Evolutionary conservation across 2,888 invertebrate genomes (phyloP).

Genomic region (Melipona beecheii): DNA sequence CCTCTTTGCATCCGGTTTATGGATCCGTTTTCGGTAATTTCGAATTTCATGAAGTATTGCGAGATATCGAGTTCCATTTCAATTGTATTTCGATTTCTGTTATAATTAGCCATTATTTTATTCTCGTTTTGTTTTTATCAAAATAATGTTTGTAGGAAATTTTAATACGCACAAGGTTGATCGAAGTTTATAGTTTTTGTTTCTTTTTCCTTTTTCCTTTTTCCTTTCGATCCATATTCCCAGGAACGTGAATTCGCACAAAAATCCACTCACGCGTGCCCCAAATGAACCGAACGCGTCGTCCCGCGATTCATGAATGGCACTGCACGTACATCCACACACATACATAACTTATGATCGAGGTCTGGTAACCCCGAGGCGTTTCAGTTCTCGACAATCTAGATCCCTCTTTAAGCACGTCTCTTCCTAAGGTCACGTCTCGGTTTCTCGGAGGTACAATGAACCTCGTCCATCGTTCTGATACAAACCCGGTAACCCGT

Average conservation of each 20-base stretch:
- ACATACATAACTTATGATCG: background rate
- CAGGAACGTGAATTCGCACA: too few relatives aligned
- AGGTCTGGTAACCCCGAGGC: background rate
- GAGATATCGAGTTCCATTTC: too few relatives aligned
- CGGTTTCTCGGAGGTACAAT: conserved; percentile 49
- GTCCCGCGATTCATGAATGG: background rate
- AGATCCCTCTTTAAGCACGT: conserved; percentile 20
- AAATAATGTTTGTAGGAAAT: too few relatives aligned
- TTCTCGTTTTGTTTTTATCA: too few relatives aligned
- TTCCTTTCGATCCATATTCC: too few relatives aligned
- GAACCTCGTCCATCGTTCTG: conserved; percentile 62
- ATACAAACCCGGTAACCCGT: conserved; percentile 36
- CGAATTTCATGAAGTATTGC: too few relatives aligned
- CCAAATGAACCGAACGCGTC: background rate
- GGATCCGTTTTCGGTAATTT: too few relatives aligned
- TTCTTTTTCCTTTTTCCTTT: too few relatives aligned
- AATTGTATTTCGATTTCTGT: too few relatives aligned
- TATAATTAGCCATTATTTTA: too few relatives aligned
- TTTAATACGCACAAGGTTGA: too few relatives aligned
- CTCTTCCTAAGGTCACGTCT: conserved; percentile 36
- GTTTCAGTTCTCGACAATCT: conserved; percentile 19
- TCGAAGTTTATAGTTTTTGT: too few relatives aligned
- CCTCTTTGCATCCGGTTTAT: background rate
- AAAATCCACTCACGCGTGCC: background rate
- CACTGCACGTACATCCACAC: background rate